A percentile compares a stretch with the other conserved stretches of the same genome.
Conservation (phyloP, 2,888 invertebrate genomes). For the Hypercompe scribonia region DNA sequence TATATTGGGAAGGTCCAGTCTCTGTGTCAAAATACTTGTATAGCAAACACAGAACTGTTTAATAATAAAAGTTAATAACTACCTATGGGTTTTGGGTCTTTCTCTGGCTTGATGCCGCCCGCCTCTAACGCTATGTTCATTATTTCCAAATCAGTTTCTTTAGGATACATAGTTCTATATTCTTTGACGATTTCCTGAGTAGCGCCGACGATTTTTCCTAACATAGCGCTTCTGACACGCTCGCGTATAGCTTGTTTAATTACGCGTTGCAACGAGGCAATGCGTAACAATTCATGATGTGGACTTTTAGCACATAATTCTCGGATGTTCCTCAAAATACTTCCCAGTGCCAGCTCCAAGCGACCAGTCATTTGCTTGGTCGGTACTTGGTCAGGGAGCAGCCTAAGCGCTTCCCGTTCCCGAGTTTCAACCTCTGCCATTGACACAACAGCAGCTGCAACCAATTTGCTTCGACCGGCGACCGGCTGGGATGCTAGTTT, state of each 20-base stretch:
- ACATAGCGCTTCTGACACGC: conserved; percentile 67
- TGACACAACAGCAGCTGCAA: conserved; percentile 35
- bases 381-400: conserved; percentile 59
- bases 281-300: conserved; percentile 35
- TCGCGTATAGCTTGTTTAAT: conserved; percentile 71
- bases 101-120: conserved; percentile 27
- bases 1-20: not conserved
- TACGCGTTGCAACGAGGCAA: conserved; percentile 47
- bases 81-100: conserved; percentile 49
- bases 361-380: conserved; percentile 66
- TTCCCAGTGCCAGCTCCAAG: conserved; percentile 74
- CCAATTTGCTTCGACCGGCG: conserved; percentile 50
- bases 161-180: conserved; percentile 65
- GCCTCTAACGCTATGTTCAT: conserved; percentile 58
- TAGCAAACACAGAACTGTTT: not conserved
- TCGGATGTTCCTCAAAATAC: conserved; percentile 68
- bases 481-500: conserved; percentile 50
- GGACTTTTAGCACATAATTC: conserved; percentile 30
- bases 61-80: conserved; percentile 49
- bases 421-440: conserved; percentile 14
- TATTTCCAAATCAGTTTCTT: conserved; percentile 64
- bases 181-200: conserved; percentile 52
- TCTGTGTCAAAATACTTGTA: not conserved
- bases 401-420: conserved; percentile 38
- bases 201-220: conserved; percentile 63